Conservation (phyloP, 92 coral and sea anemone species). For the Porites divaricata region DNA sequence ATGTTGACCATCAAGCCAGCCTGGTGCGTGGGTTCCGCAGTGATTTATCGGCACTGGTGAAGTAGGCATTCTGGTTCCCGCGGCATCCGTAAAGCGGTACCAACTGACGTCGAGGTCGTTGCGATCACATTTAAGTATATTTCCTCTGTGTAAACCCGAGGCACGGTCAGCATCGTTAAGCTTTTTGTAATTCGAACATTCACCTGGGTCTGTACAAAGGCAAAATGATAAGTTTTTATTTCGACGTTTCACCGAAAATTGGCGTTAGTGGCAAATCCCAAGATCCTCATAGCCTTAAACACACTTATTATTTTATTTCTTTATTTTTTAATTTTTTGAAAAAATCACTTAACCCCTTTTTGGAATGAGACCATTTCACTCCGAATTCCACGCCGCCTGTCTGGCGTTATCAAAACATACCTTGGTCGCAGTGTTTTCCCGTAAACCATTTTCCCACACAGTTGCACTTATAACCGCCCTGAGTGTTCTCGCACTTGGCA, state of each 20-base stretch:
- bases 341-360: too few species aligned
- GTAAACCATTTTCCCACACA: neutral
- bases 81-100: neutral
- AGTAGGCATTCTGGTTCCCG: neutral
- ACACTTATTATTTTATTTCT: too few species aligned
- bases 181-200: neutral
- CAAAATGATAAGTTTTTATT: too few species aligned
- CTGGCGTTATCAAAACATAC: neutral
- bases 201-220: too few species aligned
- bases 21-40: neutral
- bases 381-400: too few species aligned
- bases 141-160: constrained; percentile 10
- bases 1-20: neutral
- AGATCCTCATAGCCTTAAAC: too few species aligned
- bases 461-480: neutral
- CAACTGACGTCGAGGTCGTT: neutral
- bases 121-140: neutral
- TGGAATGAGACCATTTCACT: too few species aligned
- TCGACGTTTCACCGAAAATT: too few species aligned
- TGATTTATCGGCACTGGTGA: neutral
- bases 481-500: too few species aligned
- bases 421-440: constrained; percentile 36
- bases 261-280: too few species aligned
- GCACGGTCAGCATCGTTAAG: constrained; percentile 24
- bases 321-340: too few species aligned